phyloP scores from a whole-genome alignment of 2,888 invertebrate species.

The Cosmia pyralina region DNA sequence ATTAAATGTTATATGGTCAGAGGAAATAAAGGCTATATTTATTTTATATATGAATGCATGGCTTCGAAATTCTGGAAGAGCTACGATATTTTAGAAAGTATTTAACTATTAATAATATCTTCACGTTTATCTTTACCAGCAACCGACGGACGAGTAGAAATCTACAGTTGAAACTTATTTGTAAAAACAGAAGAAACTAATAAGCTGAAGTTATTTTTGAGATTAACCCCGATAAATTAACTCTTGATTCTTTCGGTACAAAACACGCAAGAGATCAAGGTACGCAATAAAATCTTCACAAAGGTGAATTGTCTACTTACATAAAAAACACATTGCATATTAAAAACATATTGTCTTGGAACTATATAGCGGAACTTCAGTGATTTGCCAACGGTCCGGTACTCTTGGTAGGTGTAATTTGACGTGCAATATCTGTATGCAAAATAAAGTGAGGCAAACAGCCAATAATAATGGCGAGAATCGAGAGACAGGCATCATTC shows the following conservation, averaged over 20 bases:
- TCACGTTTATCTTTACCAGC: not conserved
- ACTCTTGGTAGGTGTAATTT: slow-evolving; percentile 21
- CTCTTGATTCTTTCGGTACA: not conserved
- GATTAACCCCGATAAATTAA: not conserved
- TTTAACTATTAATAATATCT: not conserved
- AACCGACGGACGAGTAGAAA: not conserved
- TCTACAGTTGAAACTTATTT: not conserved
- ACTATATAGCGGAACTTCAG: slow-evolving; percentile 24
- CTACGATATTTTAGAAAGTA: not conserved
- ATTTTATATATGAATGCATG: not conserved
- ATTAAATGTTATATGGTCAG: no score
- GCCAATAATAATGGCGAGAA: slow-evolving; percentile 69
- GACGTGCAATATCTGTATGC: slow-evolving; percentile 31
- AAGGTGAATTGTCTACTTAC: slow-evolving; percentile 28
- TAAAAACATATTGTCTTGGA: slow-evolving; percentile 34
- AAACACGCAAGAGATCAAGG: slow-evolving; percentile 6
- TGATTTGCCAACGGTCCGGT: slow-evolving; percentile 31
- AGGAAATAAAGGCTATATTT: no score
- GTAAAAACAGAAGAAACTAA: not conserved
- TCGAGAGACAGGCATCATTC: slow-evolving; percentile 55
- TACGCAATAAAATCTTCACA: slow-evolving; percentile 7
- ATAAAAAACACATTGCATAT: slow-evolving; percentile 12
- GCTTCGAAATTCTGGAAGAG: not conserved
- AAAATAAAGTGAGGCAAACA: slow-evolving; percentile 65
- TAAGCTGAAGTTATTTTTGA: not conserved